Percentiles rank a stretch among this genome's conserved stretches.
Evolutionary conservation across 2,113 vertebrate genomes (phyloP).

Genomic region (Spheniscus mendiculus): DNA sequence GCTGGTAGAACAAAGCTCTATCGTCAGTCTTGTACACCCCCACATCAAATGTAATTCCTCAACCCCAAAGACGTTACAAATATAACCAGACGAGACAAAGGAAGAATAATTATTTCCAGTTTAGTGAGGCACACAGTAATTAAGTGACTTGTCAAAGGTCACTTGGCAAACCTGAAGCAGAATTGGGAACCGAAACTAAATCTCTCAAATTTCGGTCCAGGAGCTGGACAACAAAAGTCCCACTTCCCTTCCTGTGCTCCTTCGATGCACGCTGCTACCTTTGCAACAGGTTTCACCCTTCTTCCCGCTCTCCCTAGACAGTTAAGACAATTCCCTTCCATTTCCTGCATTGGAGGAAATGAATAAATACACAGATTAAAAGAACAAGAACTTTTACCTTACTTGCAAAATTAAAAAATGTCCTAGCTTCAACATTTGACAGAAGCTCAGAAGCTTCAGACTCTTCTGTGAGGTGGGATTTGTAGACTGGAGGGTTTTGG

Average conservation of each 20-base stretch:
- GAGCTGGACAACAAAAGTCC: not conserved
- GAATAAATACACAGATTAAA: not conserved
- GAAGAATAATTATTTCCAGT: not conserved
- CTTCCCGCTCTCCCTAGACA: not conserved
- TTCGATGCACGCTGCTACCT: not conserved
- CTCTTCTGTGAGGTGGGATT: not conserved
- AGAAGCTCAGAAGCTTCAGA: not conserved
- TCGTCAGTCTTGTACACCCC: not conserved
- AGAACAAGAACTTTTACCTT: slow-evolving; percentile 16
- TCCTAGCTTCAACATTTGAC: not conserved
- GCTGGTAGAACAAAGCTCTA: not conserved
- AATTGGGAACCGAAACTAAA: not conserved
- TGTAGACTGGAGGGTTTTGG: not conserved
- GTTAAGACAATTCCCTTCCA: not conserved
- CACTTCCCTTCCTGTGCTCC: not conserved
- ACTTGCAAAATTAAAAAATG: not conserved
- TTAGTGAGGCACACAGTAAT: not conserved
- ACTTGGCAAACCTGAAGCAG: not conserved
- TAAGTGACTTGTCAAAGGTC: slow-evolving; percentile 24
- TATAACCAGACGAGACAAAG: not conserved
- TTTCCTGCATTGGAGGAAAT: not conserved
- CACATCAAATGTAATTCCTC: not conserved
- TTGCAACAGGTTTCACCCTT: not conserved
- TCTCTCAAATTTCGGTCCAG: not conserved
- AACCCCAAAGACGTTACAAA: not conserved